Evolutionary conservation across 2,888 invertebrate species (phyloP).

Genomic region (Pyrrhia umbra): DNA sequence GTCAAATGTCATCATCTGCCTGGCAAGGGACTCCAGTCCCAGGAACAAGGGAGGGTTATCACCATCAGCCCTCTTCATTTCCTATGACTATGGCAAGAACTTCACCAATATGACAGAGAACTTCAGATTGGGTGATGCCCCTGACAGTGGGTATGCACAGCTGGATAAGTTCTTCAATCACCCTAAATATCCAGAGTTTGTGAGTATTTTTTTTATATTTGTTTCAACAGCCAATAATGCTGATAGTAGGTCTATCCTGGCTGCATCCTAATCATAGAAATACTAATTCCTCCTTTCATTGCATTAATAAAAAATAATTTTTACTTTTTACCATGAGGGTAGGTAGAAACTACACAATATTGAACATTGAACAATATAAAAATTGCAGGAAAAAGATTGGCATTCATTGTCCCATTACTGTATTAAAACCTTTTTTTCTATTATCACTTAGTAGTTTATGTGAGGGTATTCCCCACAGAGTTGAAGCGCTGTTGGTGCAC

Average conservation of each 20-base stretch:
- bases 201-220: constrained; percentile 87
- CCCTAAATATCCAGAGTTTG: constrained; percentile 94
- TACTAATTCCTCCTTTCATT: too few species aligned
- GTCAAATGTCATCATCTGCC: constrained; percentile 96
- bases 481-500: too few species aligned
- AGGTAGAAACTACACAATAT: background rate
- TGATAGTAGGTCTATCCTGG: too few species aligned
- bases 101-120: constrained; percentile 93
- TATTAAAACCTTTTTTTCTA: too few species aligned
- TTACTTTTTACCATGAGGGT: background rate
- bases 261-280: too few species aligned
- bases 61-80: constrained; percentile 95
- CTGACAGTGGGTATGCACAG: constrained; percentile 91
- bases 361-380: background rate
- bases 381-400: too few species aligned
- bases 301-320: too few species aligned
- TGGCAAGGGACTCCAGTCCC: constrained; percentile 93
- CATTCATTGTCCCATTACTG: too few species aligned
- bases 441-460: too few species aligned
- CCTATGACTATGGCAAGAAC: constrained; percentile 95
- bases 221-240: too few species aligned
- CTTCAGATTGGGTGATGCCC: constrained; percentile 90
- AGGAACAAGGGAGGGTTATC: constrained; percentile 89
- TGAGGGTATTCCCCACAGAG: too few species aligned
- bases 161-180: constrained; percentile 96